Evolutionary conservation across 2,888 invertebrate species (phyloP).

Genomic region (Diarsia mendica): DNA sequence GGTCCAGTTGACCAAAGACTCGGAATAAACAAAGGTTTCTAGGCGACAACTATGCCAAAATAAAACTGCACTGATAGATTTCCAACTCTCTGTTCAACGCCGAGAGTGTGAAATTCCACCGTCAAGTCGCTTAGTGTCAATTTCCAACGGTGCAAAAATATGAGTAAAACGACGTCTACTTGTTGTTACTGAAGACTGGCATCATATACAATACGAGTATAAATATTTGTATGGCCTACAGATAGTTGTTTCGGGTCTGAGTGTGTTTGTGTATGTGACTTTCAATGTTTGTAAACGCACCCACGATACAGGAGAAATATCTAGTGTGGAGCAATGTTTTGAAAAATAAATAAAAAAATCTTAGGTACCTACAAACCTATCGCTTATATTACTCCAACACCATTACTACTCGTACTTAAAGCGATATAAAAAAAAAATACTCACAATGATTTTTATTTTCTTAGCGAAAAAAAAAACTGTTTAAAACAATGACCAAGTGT

Average conservation of each 20-base stretch:
- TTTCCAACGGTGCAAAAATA: not conserved
- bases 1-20: no score
- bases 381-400: not conserved
- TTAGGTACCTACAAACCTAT: not conserved
- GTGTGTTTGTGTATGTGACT: no score
- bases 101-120: not conserved
- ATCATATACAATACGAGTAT: not conserved
- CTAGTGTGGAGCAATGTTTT: no score
- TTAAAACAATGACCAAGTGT: conserved; percentile 24
- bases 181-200: no score
- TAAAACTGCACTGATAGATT: not conserved
- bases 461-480: conserved; percentile 22
- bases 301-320: no score
- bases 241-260: no score
- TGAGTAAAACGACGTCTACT: not conserved
- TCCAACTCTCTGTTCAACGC: not conserved
- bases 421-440: conserved; percentile 22
- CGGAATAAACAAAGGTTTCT: not conserved
- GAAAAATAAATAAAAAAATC: not conserved
- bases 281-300: no score
- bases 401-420: not conserved
- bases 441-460: conserved; percentile 33
- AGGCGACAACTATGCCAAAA: not conserved
- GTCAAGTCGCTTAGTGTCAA: not conserved
- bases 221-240: no score